phyloP scores from a whole-genome alignment of 2,888 invertebrate species.

The Cheiracanthium punctorium region DNA sequence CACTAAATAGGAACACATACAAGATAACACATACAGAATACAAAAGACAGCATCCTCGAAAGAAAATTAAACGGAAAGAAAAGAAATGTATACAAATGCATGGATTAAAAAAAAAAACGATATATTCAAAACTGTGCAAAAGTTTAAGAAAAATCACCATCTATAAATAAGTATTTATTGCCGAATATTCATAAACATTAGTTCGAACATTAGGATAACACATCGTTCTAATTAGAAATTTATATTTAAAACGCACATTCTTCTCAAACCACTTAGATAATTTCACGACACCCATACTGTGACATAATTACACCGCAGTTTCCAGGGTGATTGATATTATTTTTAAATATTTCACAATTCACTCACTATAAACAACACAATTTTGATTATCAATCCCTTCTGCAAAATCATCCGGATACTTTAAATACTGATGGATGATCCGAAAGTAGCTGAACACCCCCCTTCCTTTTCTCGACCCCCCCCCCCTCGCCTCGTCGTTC shows the following conservation, averaged over 20 bases:
- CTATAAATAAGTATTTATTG: too few relatives aligned
- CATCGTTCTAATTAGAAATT: neutral
- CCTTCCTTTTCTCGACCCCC: neutral
- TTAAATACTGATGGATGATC: conserved; percentile 66
- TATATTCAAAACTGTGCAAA: too few relatives aligned
- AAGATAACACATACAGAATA: too few relatives aligned
- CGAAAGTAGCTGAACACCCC: neutral
- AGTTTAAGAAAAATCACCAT: too few relatives aligned
- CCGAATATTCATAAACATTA: too few relatives aligned
- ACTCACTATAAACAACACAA: conserved; percentile 27
- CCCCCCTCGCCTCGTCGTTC: neutral
- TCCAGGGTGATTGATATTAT: conserved; percentile 8
- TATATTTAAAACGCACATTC: neutral
- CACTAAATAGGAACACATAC: too few relatives aligned
- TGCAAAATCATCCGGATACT: conserved; percentile 48
- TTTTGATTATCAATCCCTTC: conserved; percentile 13
- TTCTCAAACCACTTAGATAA: neutral
- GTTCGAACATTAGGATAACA: too few relatives aligned
- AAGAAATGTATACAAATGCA: too few relatives aligned
- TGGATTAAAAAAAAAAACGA: too few relatives aligned
- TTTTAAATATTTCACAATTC: conserved; percentile 7
- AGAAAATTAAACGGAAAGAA: too few relatives aligned
- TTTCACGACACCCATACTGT: neutral
- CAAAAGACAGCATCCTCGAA: too few relatives aligned
- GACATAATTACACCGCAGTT: neutral